A percentile compares a stretch with the other conserved stretches of the same genome.
phyloP scores from a whole-genome alignment of 1,140 invertebrate genomes.

The Bombus sylvicola region DNA sequence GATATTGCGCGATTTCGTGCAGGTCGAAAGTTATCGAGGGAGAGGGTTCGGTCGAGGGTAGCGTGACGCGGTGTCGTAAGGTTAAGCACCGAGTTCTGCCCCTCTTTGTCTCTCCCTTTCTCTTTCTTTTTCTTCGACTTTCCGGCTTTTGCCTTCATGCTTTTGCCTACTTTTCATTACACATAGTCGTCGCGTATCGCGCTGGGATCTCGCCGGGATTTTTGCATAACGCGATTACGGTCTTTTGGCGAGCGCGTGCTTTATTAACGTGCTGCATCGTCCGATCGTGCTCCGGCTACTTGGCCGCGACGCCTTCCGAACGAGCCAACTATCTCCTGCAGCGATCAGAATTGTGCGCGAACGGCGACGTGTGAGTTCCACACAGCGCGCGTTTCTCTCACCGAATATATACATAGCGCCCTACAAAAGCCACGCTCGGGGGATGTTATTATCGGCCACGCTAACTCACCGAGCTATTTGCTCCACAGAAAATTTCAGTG shows the following conservation, averaged over 20 bases:
- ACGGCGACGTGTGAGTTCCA: conserved; percentile 34
- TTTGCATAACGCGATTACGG: conserved; percentile 58
- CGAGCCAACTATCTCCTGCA: conserved; percentile 23
- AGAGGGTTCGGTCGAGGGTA: conserved; percentile 20
- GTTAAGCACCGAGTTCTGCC: conserved; percentile 55
- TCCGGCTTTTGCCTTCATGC: conserved; percentile 25
- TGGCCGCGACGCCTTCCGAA: conserved; percentile 36
- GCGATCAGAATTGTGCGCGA: conserved; percentile 34
- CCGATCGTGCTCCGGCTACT: conserved; percentile 30
- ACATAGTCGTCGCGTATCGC: conserved; percentile 37
- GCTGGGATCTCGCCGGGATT: conserved; percentile 35
- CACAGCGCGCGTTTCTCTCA: neutral
- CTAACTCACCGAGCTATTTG: neutral
- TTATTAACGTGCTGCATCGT: conserved; percentile 49
- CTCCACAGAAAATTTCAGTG: neutral
- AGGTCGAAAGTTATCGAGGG: conserved; percentile 48
- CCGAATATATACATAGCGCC: conserved; percentile 7
- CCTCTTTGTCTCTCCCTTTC: neutral
- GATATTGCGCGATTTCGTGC: conserved; percentile 64
- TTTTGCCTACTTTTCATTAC: conserved; percentile 58
- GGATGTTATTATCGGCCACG: conserved; percentile 20
- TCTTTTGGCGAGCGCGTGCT: conserved; percentile 28
- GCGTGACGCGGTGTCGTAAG: conserved; percentile 68
- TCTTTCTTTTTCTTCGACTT: neutral
- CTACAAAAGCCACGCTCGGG: neutral